Evolutionary conservation across 2,797 vertebrate species (phyloP).

Genomic region (Nyctalus aviator): DNA sequence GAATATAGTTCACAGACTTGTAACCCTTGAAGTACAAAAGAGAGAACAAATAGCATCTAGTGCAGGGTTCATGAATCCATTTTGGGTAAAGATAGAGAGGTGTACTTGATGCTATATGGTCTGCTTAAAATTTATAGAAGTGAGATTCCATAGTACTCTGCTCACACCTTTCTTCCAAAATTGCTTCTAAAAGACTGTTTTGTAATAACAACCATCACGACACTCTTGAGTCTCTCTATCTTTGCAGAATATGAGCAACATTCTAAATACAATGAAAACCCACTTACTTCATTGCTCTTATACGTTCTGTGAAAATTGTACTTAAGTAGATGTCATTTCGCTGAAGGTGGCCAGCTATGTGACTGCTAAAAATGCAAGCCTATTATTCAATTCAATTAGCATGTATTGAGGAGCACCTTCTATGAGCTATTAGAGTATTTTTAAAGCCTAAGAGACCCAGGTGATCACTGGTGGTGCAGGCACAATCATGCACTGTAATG

Average conservation of each 20-base stretch:
- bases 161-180: not conserved
- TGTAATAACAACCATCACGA: not conserved
- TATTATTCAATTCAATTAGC: not conserved
- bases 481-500: not conserved
- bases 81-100: not conserved
- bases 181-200: not conserved
- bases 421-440: not conserved
- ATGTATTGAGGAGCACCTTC: not conserved
- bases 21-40: not conserved
- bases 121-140: not conserved
- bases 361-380: not conserved
- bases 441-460: not conserved
- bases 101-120: not conserved
- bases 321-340: slow-evolving; percentile 2
- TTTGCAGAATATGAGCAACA: not conserved
- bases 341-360: not conserved
- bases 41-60: not conserved
- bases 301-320: not conserved
- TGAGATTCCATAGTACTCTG: not conserved
- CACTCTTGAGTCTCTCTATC: not conserved
- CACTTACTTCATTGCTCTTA: not conserved
- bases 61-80: not conserved
- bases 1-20: not conserved
- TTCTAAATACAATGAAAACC: not conserved
- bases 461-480: not conserved